Evolutionary conservation across 2,797 vertebrate species (phyloP).

Genomic region (Adelosebastes latens): DNA sequence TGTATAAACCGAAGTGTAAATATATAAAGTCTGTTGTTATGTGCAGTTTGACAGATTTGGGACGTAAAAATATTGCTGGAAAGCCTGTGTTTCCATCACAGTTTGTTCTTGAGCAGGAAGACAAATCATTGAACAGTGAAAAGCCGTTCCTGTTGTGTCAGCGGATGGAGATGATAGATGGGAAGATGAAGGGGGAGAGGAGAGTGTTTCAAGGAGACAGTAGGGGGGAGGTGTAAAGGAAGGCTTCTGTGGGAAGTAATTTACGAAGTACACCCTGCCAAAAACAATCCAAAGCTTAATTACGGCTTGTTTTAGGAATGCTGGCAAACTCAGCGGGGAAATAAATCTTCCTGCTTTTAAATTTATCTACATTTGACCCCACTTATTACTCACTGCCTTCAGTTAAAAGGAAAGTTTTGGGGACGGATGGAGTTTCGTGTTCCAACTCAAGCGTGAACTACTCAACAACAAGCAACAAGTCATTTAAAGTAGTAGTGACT

Average conservation of each 20-base stretch:
- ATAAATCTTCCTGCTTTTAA: conserved; percentile 40
- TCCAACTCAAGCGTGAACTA: neutral
- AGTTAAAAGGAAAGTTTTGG: conserved; percentile 42
- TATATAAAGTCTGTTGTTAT: conserved; percentile 25
- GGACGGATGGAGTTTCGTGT: neutral
- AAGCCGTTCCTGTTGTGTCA: conserved; percentile 29
- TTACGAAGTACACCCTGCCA: conserved; percentile 41
- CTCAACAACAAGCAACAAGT: neutral
- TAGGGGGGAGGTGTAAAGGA: conserved; percentile 11
- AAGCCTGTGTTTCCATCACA: conserved; percentile 8
- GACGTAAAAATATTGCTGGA: conserved; percentile 16
- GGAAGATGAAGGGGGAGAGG: conserved; percentile 38
- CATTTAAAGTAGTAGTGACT: neutral
- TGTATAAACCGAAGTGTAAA: conserved; percentile 30
- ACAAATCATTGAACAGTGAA: conserved; percentile 33
- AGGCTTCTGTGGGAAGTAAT: conserved; percentile 25
- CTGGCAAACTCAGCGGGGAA: conserved; percentile 11
- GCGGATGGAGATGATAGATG: conserved; percentile 60
- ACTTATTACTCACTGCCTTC: neutral
- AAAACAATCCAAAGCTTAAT: conserved; percentile 51
- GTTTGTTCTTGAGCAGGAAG: conserved; percentile 43
- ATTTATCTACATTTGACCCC: conserved; percentile 20
- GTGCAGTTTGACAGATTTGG: conserved; percentile 42
- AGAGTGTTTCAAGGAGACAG: conserved; percentile 63
- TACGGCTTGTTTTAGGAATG: conserved; percentile 52